A percentile compares a stretch with the other conserved stretches of the same genome.
Conservation (phyloP, 2,888 invertebrate genomes). For the Biston betularia region DNA sequence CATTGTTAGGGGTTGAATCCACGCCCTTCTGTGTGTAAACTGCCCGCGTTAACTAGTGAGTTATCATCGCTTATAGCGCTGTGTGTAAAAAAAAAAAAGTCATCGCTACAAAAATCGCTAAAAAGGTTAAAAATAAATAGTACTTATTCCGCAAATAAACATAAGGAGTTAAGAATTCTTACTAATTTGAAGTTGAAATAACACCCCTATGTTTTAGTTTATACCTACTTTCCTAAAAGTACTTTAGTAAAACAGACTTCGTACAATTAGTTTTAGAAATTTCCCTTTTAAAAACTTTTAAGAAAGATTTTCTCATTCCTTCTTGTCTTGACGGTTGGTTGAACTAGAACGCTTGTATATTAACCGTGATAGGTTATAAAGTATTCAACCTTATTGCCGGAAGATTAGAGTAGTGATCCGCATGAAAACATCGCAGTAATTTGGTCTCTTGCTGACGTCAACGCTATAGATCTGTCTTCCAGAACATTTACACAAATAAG, state of each 20-base stretch:
- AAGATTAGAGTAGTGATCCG: neutral
- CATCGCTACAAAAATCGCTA: too few relatives aligned
- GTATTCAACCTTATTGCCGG: neutral
- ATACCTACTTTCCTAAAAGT: neutral
- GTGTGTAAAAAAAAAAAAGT: too few relatives aligned
- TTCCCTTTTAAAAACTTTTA: conserved; percentile 3
- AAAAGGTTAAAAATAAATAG: too few relatives aligned
- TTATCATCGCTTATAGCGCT: too few relatives aligned
- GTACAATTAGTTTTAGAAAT: conserved; percentile 3
- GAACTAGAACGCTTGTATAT: neutral
- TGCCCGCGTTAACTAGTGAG: too few relatives aligned
- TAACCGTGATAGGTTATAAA: neutral
- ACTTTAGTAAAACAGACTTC: neutral
- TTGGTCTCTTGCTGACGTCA: neutral
- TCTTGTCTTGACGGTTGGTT: neutral
- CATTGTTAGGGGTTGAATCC: too few relatives aligned
- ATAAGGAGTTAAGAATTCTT: neutral
- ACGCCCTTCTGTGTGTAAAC: too few relatives aligned
- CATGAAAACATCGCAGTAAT: neutral
- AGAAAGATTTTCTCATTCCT: neutral
- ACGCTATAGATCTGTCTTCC: neutral
- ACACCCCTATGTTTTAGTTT: neutral
- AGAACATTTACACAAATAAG: neutral
- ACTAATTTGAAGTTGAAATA: neutral
- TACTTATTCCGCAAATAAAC: too few relatives aligned